Conservation (phyloP, 2,113 vertebrate genomes). For the Serilophus lunatus region DNA sequence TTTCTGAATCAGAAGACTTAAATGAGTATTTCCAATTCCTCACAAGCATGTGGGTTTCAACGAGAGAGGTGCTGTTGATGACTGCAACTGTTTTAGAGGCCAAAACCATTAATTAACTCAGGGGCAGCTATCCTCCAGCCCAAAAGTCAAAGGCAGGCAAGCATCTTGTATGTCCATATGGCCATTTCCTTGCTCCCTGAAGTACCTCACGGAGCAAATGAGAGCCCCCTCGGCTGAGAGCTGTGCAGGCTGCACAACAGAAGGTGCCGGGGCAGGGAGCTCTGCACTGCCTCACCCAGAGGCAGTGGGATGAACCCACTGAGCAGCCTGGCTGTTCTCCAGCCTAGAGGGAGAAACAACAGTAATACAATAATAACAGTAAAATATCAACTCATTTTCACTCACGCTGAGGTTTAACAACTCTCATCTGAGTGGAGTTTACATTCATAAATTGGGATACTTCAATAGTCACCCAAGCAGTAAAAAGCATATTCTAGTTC, state of each 20-base stretch:
- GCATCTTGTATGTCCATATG: rapidly evolving
- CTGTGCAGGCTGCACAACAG: not conserved
- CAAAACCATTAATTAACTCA: not conserved
- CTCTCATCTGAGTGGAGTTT: not conserved
- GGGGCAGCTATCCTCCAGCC: not conserved
- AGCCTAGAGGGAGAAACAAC: not conserved
- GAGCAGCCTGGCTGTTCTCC: not conserved
- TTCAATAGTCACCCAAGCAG: not conserved
- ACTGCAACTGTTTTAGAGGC: not conserved
- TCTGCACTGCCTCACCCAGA: not conserved
- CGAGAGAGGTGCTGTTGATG: not conserved
- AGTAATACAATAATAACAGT: not conserved
- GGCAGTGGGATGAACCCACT: not conserved
- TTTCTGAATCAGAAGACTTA: not conserved
- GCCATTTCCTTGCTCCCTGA: not conserved
- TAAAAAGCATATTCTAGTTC: not conserved
- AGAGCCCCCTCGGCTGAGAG: not conserved
- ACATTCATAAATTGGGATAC: not conserved
- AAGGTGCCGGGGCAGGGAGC: not conserved
- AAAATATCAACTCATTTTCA: not conserved
- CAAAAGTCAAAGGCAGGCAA: not conserved
- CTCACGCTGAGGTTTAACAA: not conserved
- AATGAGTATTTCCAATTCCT: not conserved
- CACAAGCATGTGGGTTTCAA: not conserved
- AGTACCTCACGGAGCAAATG: not conserved